Base-by-base conservation (phyloP, 1,140 invertebrate genomes). In the Charaxes varanes region DNA sequence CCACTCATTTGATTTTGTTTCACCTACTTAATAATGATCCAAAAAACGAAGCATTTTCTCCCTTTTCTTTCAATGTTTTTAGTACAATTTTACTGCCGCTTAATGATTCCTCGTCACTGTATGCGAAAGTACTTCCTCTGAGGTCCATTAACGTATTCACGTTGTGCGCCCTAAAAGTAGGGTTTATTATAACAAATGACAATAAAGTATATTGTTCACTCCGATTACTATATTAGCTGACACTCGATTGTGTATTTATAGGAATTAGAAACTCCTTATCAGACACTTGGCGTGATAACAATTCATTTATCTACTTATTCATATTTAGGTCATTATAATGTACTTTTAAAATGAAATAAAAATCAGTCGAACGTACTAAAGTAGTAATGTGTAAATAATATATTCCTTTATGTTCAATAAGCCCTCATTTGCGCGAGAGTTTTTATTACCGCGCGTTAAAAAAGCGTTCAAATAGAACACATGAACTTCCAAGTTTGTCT, bases 41-140 rank as follows among this genome's bases (percentile, higher is more conserved):
- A 60, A 90, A 90, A 51, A 89, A 89, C 14, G 85, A 86, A 1
- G 88, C 84, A 78, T 88, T 88, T 79, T 89, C 88, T 36, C 88
- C 88, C 23, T 87, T 67, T 50, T 84, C 78, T 53, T 87, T 86
- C 5, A 90, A 61, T n/a, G 72, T 84, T 46, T 85, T 85, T 16
- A 89, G 55, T 11, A 88, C 78, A 11, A 87, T 77, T 53, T 82
- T 77, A 54, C 87, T 86, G 44, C 81, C 78, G 71, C 87, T 88
- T 0, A 88, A 54, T 27, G 87, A 88, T 41, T 85, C 79, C 44
- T 85, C 78, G 41, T 81, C 57, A 43, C 79, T 86, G 53, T 87
- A 88, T 0, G 87, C 88, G 78, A 87, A 89, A 15, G 73, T 83
- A 41, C 86, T 85, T 13, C 88, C 88, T 28, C 88, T 69, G 3